Evolutionary conservation across 2,113 vertebrate genomes (phyloP), one percentile per base, ranked within the genome.

Genomic region (Ellobius talpinus): DNA sequence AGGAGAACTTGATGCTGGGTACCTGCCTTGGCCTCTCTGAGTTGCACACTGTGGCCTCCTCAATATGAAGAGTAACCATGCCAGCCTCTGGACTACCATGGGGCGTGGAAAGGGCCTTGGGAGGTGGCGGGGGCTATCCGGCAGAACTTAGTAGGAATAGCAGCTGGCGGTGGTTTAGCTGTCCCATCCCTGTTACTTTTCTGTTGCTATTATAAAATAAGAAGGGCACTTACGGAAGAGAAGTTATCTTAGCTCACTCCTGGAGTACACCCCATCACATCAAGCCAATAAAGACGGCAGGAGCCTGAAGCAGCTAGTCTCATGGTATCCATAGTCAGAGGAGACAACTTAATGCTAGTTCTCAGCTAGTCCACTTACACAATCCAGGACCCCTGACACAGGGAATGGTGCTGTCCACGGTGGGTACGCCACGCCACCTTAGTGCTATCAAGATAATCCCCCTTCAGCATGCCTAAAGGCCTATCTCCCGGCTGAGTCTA

Each of bases 121-220:
- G 0, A 5, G 52, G 19, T 47, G 11, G n/a, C 47, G 11, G 11
- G 36, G 36, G 70, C 50, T 55, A 39, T 31, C 0, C 0, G 19
- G n/a, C 73, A 36, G 47, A 26, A 45, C 6, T 1, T 16, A 50
- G 63, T 61, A 11, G 4, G 9, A 33, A 5, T 8, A 14, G 13
- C 33, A 14, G 13, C 31, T 47, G 88, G 78, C 36, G 33, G 58
- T 9, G 78, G 23, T 85, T 50, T 39, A 39, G 86, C 74, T 73
- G n/a, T 39, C 14, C 81, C 70, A 24, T 29, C n/a, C 31, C 45
- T 7, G 23, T 82, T 24, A 45, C 23, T 42, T 85, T 84, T 45
- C 58, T 65, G 82, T 17, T 33, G n/a, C 26, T 45, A 10, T 85
- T 42, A 45, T 31, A 31, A 45, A 65, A 65, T 19, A 14, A 65